Conservation (phyloP, 2,888 invertebrate species). For the Chrysomela aeneicollis region DNA sequence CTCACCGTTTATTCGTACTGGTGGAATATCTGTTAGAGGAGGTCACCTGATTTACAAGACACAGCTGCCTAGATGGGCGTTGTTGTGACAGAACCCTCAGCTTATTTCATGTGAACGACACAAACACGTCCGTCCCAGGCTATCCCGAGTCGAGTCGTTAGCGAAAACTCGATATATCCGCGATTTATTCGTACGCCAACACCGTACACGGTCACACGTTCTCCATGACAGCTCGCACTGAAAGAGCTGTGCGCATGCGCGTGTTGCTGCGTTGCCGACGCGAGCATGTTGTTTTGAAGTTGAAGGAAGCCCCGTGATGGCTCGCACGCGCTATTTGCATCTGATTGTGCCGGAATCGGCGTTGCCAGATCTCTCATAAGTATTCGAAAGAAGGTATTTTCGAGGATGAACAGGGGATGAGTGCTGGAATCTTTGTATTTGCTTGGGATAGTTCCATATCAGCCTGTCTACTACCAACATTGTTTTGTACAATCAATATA, state of each 20-base stretch:
- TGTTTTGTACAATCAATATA: too few relatives aligned
- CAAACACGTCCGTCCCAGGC: constrained; percentile 49
- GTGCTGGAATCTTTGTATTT: too few relatives aligned
- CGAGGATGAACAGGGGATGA: not conserved
- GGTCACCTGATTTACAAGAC: constrained; percentile 42
- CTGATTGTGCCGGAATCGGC: too few relatives aligned
- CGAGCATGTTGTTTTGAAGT: constrained; percentile 41
- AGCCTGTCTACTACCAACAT: too few relatives aligned
- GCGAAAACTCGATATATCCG: constrained; percentile 55
- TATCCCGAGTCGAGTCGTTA: constrained; percentile 52
- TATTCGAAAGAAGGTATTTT: not conserved
- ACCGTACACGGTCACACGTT: constrained; percentile 58
- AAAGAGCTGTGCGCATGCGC: constrained; percentile 35
- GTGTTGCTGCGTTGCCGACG: constrained; percentile 35
- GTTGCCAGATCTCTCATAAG: not conserved
- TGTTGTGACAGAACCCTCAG: constrained; percentile 49
- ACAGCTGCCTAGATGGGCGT: constrained; percentile 33
- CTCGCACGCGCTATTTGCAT: not conserved
- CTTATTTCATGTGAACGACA: constrained; percentile 45
- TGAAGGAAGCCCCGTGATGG: constrained; percentile 8
- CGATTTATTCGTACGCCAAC: constrained; percentile 59
- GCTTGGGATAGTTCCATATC: too few relatives aligned
- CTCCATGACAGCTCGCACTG: constrained; percentile 59
- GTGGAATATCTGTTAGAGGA: constrained; percentile 45
- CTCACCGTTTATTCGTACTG: constrained; percentile 43